Evolutionary conservation across 2,113 vertebrate genomes (phyloP).

Genomic region (Hippocampus guttulatus): DNA sequence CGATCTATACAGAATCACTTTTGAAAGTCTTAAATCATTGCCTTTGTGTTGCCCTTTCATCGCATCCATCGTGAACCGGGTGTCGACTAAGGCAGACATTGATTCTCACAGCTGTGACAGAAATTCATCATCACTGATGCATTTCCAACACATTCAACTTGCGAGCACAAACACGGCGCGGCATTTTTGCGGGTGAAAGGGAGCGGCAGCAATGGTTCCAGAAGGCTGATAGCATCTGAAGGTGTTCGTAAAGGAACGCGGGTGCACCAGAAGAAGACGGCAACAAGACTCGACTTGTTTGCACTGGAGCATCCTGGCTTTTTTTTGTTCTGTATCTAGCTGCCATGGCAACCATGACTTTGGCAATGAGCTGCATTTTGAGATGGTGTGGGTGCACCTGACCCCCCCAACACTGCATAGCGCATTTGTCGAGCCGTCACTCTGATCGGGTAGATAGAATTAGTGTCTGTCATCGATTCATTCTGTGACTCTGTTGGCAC

Average conservation of each 20-base stretch:
- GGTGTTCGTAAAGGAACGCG: not conserved
- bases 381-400: not conserved
- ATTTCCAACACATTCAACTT: constrained; percentile 38
- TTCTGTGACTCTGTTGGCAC: not conserved
- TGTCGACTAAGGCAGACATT: constrained; percentile 59
- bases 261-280: not conserved
- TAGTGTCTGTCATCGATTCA: not conserved
- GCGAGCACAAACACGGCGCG: constrained; percentile 33
- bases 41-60: constrained; percentile 67
- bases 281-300: not conserved
- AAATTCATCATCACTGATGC: constrained; percentile 40
- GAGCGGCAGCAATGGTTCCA: not conserved
- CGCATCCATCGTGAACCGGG: constrained; percentile 43
- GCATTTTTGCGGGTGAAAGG: not conserved
- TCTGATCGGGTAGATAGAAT: not conserved
- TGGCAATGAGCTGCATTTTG: not conserved
- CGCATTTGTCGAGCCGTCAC: not conserved
- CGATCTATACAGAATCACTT: not conserved
- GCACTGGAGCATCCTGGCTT: not conserved
- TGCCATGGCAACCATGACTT: not conserved
- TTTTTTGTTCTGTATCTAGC: not conserved
- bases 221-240: too few relatives aligned
- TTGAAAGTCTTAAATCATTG: constrained; percentile 11
- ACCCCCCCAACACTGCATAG: not conserved
- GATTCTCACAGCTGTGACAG: constrained; percentile 49